Evolutionary conservation across 2,888 invertebrate genomes (phyloP), one percentile per base, ranked within the genome.

Genomic region (Lasioglossum oenotherae): DNA sequence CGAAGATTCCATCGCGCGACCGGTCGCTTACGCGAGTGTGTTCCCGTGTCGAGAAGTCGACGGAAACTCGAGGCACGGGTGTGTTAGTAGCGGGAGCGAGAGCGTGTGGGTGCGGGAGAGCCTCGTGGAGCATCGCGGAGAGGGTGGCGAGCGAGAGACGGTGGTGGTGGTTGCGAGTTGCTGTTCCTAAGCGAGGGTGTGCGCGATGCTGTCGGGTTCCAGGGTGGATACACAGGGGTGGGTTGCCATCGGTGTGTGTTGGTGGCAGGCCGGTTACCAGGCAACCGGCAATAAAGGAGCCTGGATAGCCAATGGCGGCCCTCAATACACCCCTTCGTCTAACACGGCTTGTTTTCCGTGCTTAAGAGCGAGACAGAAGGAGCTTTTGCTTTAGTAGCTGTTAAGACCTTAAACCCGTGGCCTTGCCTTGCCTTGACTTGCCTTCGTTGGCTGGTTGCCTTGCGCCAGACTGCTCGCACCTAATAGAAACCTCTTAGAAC

Each of bases 311-410:
- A 95, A 95, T 95, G 95, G 95, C 94, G 94, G 94, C 92, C 88
- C 94, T 94, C 94, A 93, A 94, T 94, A 93, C 92, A 92, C 93
- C 93, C 93, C 94, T 93, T 93, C 93, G 93, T 92, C 93, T 94
- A 94, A 93, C 93, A 89, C 93, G 91, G 94, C 94, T 94, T 94
- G 94, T 95, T 95, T 94, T 93, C 91, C 93, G 92, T 93, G 93
- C 92, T 93, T 89, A 90, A 93, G 93, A 94, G 93, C 91, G 93
- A 93, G 94, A 93, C 90, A 92, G 93, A 93, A 90, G 88, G 91
- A 93, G 93, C 93, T 93, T 93, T 93, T 91, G 92, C 94, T 94
- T 95, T 95, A 95, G 95, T 95, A 94, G 95, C 95, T 95, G 94
- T 95, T 95, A 95, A 94, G 92, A 94, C 92, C 92, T 94, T 92